Evolutionary conservation across 2,797 vertebrate species (phyloP).

Genomic region (Salmo trutta): DNA sequence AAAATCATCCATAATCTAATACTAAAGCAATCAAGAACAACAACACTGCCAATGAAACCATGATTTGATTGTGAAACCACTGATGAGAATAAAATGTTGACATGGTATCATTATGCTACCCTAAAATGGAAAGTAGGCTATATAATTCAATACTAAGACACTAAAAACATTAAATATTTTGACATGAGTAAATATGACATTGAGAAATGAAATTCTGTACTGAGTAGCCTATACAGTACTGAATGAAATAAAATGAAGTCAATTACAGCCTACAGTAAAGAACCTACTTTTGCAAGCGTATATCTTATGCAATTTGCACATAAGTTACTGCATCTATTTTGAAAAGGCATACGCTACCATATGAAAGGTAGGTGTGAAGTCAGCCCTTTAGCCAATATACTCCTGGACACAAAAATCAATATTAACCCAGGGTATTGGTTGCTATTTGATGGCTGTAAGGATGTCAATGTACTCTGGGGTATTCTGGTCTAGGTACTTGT

Average conservation of each 20-base stretch:
- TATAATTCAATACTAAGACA: no score
- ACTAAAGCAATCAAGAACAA: no score
- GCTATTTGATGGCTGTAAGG: not conserved
- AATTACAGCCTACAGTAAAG: not conserved
- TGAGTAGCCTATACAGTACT: no score
- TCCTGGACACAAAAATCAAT: not conserved
- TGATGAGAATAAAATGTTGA: no score
- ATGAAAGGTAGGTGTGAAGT: not conserved
- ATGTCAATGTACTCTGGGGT: not conserved
- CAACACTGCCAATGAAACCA: no score
- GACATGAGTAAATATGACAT: no score
- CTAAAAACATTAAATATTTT: no score
- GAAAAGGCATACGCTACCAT: not conserved
- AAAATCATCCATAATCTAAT: no score
- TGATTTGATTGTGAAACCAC: no score
- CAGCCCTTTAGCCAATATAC: not conserved
- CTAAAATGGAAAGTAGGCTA: no score
- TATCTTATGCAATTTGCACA: not conserved
- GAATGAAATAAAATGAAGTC: not conserved
- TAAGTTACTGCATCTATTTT: not conserved
- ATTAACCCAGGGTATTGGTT: not conserved
- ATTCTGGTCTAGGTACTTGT: constrained; percentile 1
- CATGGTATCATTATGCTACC: no score
- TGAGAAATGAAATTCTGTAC: no score
- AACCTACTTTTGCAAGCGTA: not conserved